These are phyloP conservation scores for Lasaia peninsularis DNA, from an alignment of 1,140 invertebrate species.

Conservation along the genomic window DNA sequence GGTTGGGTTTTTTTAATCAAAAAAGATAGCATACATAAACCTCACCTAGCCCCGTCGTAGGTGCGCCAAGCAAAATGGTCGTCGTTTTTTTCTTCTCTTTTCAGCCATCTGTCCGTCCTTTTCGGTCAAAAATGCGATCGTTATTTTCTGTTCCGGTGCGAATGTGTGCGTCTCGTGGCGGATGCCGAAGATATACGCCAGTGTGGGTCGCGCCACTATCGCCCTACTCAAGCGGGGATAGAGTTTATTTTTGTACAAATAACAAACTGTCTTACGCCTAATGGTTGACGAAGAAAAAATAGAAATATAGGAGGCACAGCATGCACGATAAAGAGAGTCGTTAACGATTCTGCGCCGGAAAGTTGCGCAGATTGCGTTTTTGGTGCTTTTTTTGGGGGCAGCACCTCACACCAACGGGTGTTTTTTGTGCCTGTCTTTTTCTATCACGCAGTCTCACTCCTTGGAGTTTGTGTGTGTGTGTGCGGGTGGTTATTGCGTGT, in stretches of 20 bases:
- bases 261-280: conserved; percentile 62
- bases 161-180: conserved; percentile 64
- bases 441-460: conserved; percentile 62
- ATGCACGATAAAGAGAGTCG: conserved; percentile 75
- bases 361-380: conserved; percentile 77
- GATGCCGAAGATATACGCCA: conserved; percentile 52
- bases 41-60: conserved; percentile 64
- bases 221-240: conserved; percentile 16
- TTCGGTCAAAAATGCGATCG: conserved; percentile 77
- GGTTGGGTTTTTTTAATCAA: conserved; percentile 72
- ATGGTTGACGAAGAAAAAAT: conserved; percentile 71
- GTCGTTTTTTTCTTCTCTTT: conserved; percentile 77
- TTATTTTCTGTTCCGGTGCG: conserved; percentile 75
- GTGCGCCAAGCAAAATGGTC: conserved; percentile 75
- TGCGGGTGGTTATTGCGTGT: conserved; percentile 37
- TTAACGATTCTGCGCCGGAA: conserved; percentile 76
- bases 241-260: conserved; percentile 25
- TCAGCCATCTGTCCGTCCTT: conserved; percentile 76
- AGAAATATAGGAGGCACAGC: conserved; percentile 75
- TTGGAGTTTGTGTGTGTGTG: conserved; percentile 40
- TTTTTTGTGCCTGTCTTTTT: conserved; percentile 74
- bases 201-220: conserved; percentile 18
- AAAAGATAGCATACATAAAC: conserved; percentile 73
- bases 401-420: conserved; percentile 70
- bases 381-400: conserved; percentile 76